These are phyloP conservation scores for Uromys caudimaculatus DNA, from an alignment of 2,797 vertebrate genomes.

Conservation along the genomic window DNA sequence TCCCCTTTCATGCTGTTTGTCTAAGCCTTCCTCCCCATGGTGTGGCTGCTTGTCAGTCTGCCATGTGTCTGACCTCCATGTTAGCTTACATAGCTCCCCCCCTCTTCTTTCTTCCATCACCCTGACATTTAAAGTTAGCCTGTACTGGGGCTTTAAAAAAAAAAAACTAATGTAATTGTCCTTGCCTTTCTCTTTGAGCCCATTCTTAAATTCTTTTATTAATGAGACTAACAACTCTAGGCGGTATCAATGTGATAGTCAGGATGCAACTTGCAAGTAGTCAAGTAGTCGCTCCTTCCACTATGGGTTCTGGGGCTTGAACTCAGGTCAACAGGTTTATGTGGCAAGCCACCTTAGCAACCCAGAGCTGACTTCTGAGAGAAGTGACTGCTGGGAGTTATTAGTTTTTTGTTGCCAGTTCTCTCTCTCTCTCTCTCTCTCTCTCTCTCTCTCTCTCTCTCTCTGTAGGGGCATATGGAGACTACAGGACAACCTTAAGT, in stretches of 20 bases:
- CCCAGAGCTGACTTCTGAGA: background rate
- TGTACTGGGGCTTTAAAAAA: no score
- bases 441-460: background rate
- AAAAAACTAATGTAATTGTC: background rate
- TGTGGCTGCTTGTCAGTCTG: background rate
- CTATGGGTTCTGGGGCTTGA: background rate
- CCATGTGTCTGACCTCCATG: background rate
- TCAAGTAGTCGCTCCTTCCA: background rate
- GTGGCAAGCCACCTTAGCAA: background rate
- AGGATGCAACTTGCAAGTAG: background rate
- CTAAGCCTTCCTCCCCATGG: background rate
- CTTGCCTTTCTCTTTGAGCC: background rate
- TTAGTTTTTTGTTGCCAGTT: background rate
- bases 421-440: no score
- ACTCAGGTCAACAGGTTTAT: background rate
- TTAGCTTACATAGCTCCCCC: background rate
- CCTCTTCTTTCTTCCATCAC: background rate
- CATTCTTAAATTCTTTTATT: background rate
- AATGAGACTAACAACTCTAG: background rate
- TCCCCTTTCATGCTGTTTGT: background rate
- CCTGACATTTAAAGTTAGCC: background rate
- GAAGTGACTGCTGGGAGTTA: background rate
- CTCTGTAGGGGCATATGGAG: background rate
- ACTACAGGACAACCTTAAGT: background rate
- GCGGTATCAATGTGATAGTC: background rate